Evolutionary conservation across 2,888 invertebrate species (phyloP).

Genomic region (Nasonia oneida): DNA sequence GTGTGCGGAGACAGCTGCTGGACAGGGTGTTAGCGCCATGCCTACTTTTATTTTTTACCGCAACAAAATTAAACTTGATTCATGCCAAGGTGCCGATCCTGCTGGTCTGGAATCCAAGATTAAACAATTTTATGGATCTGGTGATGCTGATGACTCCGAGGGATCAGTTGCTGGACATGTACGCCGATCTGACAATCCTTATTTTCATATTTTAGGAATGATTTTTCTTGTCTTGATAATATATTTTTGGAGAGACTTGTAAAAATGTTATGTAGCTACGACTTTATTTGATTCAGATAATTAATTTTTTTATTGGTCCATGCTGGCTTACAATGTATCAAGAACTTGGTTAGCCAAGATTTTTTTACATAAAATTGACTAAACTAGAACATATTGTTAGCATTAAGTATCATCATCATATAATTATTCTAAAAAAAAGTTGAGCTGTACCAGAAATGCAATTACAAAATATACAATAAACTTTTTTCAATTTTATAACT

Average conservation of each 20-base stretch:
- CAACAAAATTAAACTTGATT: slow-evolving; percentile 92
- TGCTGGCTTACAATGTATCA: not conserved
- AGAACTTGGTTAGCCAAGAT: slow-evolving; percentile 17
- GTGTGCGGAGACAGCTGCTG: slow-evolving; percentile 92
- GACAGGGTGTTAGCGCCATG: slow-evolving; percentile 96
- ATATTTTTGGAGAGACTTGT: slow-evolving; percentile 71
- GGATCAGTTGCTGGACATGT: slow-evolving; percentile 90
- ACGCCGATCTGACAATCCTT: slow-evolving; percentile 78
- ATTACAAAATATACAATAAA: slow-evolving; percentile 42
- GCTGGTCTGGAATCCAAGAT: slow-evolving; percentile 92
- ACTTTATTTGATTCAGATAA: slow-evolving; percentile 24
- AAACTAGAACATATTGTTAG: slow-evolving; percentile 9
- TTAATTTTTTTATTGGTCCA: not conserved
- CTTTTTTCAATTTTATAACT: slow-evolving; percentile 47
- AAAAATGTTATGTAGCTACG: slow-evolving; percentile 13
- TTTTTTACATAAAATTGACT: not conserved
- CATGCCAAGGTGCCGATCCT: slow-evolving; percentile 93
- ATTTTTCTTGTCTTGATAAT: slow-evolving; percentile 70
- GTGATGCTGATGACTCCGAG: slow-evolving; percentile 83
- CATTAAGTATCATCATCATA: slow-evolving; percentile 6
- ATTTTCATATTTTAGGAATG: slow-evolving; percentile 74
- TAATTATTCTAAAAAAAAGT: slow-evolving; percentile 34
- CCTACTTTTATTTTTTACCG: slow-evolving; percentile 98
- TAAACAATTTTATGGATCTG: slow-evolving; percentile 88
- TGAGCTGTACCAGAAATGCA: slow-evolving; percentile 31